Conservation (phyloP, 2,113 vertebrate species). For the Polypterus senegalus region DNA sequence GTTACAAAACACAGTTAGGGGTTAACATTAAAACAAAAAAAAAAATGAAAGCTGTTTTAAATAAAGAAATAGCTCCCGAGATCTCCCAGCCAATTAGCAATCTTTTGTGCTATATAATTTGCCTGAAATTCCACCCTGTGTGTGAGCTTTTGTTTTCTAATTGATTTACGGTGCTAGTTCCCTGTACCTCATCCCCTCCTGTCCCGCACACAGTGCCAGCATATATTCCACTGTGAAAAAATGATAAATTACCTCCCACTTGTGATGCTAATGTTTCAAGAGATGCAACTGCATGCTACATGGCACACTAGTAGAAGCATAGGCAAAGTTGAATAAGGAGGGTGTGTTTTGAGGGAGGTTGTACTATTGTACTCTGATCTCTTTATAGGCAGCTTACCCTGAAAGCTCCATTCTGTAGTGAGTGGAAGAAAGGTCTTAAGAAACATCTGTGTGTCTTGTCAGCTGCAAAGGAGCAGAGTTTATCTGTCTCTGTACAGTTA, state of each 20-base stretch:
- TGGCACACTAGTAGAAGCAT: conserved; percentile 28
- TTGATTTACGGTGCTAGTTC: conserved; percentile 68
- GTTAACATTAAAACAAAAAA: too few species aligned
- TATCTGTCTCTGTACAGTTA: too few species aligned
- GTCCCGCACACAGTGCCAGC: conserved; percentile 52
- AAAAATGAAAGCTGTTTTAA: background rate
- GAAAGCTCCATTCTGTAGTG: conserved; percentile 2
- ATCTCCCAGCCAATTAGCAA: conserved; percentile 53
- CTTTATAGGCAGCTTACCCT: background rate
- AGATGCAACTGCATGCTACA: conserved; percentile 31
- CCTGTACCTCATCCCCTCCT: conserved; percentile 53
- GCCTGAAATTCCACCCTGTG: conserved; percentile 54
- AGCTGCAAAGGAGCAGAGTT: too few species aligned
- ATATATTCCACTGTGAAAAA: conserved; percentile 49
- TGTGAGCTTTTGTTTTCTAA: conserved; percentile 74
- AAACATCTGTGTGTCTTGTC: too few species aligned
- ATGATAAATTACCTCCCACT: conserved; percentile 63
- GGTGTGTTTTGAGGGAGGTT: conserved; percentile 2
- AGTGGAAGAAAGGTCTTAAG: too few species aligned
- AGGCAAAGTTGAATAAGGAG: conserved; percentile 8
- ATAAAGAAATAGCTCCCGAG: conserved; percentile 33
- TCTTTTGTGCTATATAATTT: conserved; percentile 59
- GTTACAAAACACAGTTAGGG: too few species aligned
- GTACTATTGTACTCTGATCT: background rate
- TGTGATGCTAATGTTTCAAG: conserved; percentile 57